Base-by-base conservation (phyloP, 2,113 vertebrate genomes). In the Bubo bubo region DNA sequence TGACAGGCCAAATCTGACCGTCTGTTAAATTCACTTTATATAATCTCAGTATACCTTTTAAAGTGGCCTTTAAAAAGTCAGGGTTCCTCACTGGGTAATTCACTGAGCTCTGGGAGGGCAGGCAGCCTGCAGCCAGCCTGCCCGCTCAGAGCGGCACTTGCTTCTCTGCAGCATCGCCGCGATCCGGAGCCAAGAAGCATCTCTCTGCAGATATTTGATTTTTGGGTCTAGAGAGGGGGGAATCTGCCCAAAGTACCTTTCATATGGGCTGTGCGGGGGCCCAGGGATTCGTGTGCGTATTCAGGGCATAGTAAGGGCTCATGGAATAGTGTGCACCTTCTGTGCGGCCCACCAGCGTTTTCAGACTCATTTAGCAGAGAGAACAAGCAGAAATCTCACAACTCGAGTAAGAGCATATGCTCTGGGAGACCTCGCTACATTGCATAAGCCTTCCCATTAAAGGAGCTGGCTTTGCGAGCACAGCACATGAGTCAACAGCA, bases 401-500 rank as follows among this genome's bases (percentile, higher is more conserved):
- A 47, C 53, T 97, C 93, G 95, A 91, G 79, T 82, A 85, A 95
- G 89, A 96, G 55, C 93, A 74, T 95, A 90, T 96, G 95, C 79
- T 96, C 89, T 3, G 50, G 91, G 91, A 96, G 95, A 97, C 93
- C 95, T 97, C 80, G 93, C 96, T 92, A 80, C 60, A 52, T 98
- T 97, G 94, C 91, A 95, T 95, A 86, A 97, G 92, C 93, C 86
- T 97, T 94, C 95, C 92, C 77, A 84, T 76, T 73, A 93, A 91
- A 87, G 92, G 95, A 97, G 91, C 91, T 94, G 90, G 96, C 96
- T 97, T 87, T 95, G 93, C 53, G 76, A 95, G 96, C 97, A 21
- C 37, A 96, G 96, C 96, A 84, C 92, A 79, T 84, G 95, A 97
- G 86, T 97, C 97, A 96, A 97, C 93, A 88, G 96, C 95, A 93